A percentile compares a stretch with the other conserved stretches of the same genome.
Conservation (phyloP, 2,797 vertebrate genomes). For the Falco naumanni region DNA sequence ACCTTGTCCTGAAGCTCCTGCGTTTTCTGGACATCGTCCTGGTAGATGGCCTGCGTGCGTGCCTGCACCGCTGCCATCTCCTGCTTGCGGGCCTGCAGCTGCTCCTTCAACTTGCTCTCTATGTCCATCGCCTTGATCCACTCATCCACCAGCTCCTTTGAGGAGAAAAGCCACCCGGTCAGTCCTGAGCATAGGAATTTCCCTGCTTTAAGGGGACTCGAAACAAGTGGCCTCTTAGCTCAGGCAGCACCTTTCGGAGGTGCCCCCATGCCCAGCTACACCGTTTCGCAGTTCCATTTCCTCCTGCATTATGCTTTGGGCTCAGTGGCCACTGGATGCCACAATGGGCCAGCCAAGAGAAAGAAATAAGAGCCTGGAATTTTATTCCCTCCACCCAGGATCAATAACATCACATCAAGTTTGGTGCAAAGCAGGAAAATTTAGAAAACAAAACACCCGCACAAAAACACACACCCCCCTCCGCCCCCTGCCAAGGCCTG, state of each 20-base stretch:
- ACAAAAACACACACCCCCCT: neutral
- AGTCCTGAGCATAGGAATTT: neutral
- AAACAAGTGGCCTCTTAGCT: neutral
- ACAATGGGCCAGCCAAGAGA: constrained; percentile 1
- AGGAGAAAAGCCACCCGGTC: neutral
- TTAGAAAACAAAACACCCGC: no score
- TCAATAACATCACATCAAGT: neutral
- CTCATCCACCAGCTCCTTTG: constrained; percentile 87
- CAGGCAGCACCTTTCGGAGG: neutral
- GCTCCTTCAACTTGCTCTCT: constrained; percentile 89
- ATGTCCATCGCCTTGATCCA: constrained; percentile 82
- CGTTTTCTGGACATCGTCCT: constrained; percentile 87
- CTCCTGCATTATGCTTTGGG: constrained; percentile 6
- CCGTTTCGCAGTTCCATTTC: neutral
- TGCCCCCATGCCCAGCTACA: neutral
- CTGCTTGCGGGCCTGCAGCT: constrained; percentile 86
- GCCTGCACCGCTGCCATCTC: constrained; percentile 88
- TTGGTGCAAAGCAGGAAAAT: neutral
- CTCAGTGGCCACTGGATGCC: constrained; percentile 47
- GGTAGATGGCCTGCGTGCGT: constrained; percentile 94
- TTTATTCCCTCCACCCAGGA: neutral
- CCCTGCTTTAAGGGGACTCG: neutral
- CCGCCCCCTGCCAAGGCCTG: neutral
- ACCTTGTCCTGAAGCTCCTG: constrained; percentile 93
- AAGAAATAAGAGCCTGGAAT: constrained; percentile 9